phyloP scores from a whole-genome alignment of 2,797 vertebrate genomes.

The Bradypodion pumilum region DNA sequence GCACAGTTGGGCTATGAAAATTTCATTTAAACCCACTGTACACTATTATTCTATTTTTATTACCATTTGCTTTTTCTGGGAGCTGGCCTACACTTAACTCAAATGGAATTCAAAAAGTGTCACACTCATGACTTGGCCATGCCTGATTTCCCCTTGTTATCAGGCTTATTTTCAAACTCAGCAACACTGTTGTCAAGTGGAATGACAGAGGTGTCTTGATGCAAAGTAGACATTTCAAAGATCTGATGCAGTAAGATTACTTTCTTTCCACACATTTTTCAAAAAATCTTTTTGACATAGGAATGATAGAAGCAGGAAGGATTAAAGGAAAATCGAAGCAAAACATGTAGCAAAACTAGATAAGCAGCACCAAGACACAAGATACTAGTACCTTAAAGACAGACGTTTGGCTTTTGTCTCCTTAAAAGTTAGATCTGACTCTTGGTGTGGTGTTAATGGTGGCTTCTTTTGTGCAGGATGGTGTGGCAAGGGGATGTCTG shows the following conservation, averaged over 20 bases:
- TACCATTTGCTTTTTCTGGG: slow-evolving; percentile 11
- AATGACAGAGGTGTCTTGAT: slow-evolving; percentile 15
- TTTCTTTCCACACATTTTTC: slow-evolving; percentile 29
- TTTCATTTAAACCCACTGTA: slow-evolving; percentile 27
- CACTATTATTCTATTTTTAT: slow-evolving; percentile 16
- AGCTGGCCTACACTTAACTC: slow-evolving; percentile 23
- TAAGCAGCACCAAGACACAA: background rate
- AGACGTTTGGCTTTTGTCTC: slow-evolving; percentile 31
- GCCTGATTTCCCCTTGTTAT: slow-evolving; percentile 28
- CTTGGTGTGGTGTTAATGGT: background rate
- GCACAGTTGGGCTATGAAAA: slow-evolving; percentile 14
- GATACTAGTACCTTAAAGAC: slow-evolving; percentile 43
- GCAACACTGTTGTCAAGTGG: slow-evolving; percentile 11
- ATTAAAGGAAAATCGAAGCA: background rate
- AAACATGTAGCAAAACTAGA: background rate
- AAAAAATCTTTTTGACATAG: slow-evolving; percentile 4
- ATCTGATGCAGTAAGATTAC: slow-evolving; percentile 30
- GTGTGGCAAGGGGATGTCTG: background rate
- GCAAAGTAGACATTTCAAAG: slow-evolving; percentile 22
- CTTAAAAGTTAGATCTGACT: background rate
- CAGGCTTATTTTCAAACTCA: slow-evolving; percentile 27
- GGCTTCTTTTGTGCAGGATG: slow-evolving; percentile 8
- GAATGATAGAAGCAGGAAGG: background rate
- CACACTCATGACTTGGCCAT: slow-evolving; percentile 19
- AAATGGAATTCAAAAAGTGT: slow-evolving; percentile 26